Conservation (phyloP, 2,888 invertebrate species). For the Boloria selene region DNA sequence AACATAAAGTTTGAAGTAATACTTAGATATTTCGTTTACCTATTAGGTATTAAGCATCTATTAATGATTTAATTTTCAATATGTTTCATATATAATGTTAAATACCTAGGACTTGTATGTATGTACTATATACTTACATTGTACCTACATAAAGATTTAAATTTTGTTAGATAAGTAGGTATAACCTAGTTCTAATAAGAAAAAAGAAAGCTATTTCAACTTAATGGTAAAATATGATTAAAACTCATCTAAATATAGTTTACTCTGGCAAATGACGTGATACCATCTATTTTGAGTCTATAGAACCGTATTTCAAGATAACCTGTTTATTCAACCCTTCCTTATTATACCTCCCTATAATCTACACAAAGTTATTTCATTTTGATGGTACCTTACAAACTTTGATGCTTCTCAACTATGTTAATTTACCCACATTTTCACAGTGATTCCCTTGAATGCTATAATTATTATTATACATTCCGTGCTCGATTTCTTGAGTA, state of each 20-base stretch:
- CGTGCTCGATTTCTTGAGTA: not conserved
- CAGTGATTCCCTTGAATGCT: slow-evolving; percentile 7
- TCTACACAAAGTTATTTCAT: slow-evolving; percentile 31
- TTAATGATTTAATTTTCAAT: not conserved
- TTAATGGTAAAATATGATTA: not conserved
- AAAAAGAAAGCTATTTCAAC: not conserved
- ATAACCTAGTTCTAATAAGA: too few species aligned
- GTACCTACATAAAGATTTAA: too few species aligned
- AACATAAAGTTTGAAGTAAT: not conserved
- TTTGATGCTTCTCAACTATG: slow-evolving; percentile 24
- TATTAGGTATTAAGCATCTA: not conserved
- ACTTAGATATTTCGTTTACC: not conserved
- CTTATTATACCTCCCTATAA: slow-evolving; percentile 16
- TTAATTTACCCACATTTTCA: slow-evolving; percentile 20
- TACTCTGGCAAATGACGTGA: slow-evolving; percentile 3
- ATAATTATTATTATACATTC: slow-evolving; percentile 20
- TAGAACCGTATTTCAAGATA: slow-evolving; percentile 21
- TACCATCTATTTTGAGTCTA: slow-evolving; percentile 24
- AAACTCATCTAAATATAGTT: not conserved
- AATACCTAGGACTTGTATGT: too few species aligned
- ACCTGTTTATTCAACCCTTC: slow-evolving; percentile 28
- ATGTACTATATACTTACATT: too few species aligned
- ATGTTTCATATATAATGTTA: too few species aligned
- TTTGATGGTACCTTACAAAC: slow-evolving; percentile 34
- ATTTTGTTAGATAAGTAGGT: too few species aligned